Evolutionary conservation across 2,113 vertebrate genomes (phyloP).

Genomic region (Forbesichthys agassizii): DNA sequence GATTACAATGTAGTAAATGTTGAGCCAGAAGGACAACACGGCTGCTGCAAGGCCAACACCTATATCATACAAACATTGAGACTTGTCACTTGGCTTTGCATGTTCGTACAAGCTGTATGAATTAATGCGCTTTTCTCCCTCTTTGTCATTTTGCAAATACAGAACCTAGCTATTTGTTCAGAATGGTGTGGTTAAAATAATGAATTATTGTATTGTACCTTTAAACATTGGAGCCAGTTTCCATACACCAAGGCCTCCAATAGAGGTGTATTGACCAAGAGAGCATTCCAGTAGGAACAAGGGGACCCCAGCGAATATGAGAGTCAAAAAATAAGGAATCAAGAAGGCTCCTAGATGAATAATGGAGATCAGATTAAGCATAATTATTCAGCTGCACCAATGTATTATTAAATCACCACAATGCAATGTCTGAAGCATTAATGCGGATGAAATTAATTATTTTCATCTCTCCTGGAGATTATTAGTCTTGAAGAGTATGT

Average conservation of each 20-base stretch:
- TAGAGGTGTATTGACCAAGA: slow-evolving; percentile 94
- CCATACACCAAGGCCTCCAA: slow-evolving; percentile 97
- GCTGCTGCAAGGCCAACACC: slow-evolving; percentile 96
- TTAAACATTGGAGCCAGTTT: slow-evolving; percentile 98
- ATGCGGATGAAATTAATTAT: slow-evolving; percentile 18
- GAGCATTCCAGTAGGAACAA: slow-evolving; percentile 94
- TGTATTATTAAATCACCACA: slow-evolving; percentile 7
- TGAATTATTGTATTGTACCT: slow-evolving; percentile 80
- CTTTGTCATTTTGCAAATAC: not conserved
- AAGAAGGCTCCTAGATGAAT: slow-evolving; percentile 88
- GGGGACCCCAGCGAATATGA: slow-evolving; percentile 96
- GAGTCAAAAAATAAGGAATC: slow-evolving; percentile 97
- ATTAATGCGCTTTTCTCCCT: not conserved
- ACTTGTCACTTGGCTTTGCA: not conserved
- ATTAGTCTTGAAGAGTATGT: slow-evolving; percentile 24
- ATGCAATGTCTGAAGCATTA: slow-evolving; percentile 3
- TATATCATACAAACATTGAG: slow-evolving; percentile 58
- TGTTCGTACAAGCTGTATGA: not conserved
- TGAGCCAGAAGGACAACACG: slow-evolving; percentile 97
- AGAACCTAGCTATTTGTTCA: not conserved
- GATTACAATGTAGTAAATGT: slow-evolving; percentile 99
- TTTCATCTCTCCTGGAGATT: slow-evolving; percentile 27
- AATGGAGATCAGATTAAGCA: slow-evolving; percentile 42
- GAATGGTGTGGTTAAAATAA: no score
- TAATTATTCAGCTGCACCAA: slow-evolving; percentile 19